Percentiles rank a stretch among this genome's conserved stretches.
Evolutionary conservation across 1,140 invertebrate genomes (phyloP).

Genomic region (Zaprionus capensis): DNA sequence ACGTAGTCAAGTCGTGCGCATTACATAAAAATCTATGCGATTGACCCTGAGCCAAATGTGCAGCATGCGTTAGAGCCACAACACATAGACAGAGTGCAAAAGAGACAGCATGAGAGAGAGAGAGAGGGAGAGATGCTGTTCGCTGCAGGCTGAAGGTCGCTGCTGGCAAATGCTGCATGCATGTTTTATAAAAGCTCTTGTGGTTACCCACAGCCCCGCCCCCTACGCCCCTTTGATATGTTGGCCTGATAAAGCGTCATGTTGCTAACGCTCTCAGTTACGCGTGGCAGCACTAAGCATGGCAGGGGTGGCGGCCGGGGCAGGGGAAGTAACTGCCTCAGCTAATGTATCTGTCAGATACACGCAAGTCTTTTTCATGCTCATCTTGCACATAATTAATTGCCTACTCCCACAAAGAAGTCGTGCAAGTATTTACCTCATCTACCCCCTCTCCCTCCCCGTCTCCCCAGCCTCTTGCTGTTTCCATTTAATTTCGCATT

Average conservation of each 20-base stretch:
- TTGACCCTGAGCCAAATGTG: slow-evolving; percentile 79
- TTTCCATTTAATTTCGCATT: background rate
- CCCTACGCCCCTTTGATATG: background rate
- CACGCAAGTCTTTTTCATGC: slow-evolving; percentile 17
- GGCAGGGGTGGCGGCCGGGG: background rate
- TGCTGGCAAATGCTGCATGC: slow-evolving; percentile 56
- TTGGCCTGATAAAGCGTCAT: slow-evolving; percentile 53
- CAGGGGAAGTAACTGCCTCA: background rate
- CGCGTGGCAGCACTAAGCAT: slow-evolving; percentile 61
- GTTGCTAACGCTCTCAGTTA: slow-evolving; percentile 38
- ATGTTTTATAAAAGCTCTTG: slow-evolving; percentile 64
- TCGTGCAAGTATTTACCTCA: background rate
- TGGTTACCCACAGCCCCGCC: slow-evolving; percentile 1
- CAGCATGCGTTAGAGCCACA: slow-evolving; percentile 57
- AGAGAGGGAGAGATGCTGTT: slow-evolving; percentile 13
- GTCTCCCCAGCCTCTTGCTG: background rate
- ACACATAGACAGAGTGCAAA: background rate
- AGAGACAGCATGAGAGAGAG: background rate
- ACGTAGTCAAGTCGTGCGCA: slow-evolving; percentile 28
- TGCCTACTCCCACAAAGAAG: background rate
- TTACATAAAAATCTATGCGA: slow-evolving; percentile 68
- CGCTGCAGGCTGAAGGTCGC: slow-evolving; percentile 67
- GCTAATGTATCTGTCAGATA: slow-evolving; percentile 68
- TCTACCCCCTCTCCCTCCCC: too few species aligned
- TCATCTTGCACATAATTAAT: slow-evolving; percentile 14